Conservation (phyloP, 2,113 vertebrate species). For the Heterotis niloticus region DNA sequence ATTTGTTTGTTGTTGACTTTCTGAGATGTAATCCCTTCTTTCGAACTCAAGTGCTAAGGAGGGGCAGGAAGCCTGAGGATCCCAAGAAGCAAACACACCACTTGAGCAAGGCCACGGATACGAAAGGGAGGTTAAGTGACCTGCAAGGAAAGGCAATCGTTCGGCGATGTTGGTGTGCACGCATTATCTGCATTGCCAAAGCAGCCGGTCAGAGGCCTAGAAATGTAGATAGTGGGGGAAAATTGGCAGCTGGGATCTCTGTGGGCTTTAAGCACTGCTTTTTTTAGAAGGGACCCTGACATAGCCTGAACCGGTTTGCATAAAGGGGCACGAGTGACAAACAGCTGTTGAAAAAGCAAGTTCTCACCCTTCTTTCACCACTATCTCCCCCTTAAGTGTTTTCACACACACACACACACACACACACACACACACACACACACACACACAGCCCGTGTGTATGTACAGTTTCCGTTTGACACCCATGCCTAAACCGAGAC, state of each 20-base stretch:
- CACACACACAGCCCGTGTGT: too few species aligned
- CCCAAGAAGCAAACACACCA: constrained; percentile 44
- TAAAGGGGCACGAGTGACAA: background rate
- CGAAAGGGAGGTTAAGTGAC: constrained; percentile 42
- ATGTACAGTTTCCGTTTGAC: constrained; percentile 73
- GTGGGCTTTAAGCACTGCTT: background rate
- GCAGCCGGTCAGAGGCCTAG: background rate
- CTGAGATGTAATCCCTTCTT: constrained; percentile 57
- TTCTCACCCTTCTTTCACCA: constrained; percentile 3
- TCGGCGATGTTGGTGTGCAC: constrained; percentile 26
- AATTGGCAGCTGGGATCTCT: background rate
- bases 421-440: constrained; percentile 34
- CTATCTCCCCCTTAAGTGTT: constrained; percentile 16
- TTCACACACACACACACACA: background rate
- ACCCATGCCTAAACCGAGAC: constrained; percentile 68
- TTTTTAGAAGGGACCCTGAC: background rate
- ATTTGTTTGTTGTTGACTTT: constrained; percentile 39
- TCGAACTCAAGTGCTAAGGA: constrained; percentile 44
- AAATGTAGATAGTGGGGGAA: background rate
- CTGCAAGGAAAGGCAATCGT: constrained; percentile 27
- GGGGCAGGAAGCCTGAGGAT: constrained; percentile 30
- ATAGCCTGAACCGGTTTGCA: background rate
- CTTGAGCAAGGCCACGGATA: constrained; percentile 42
- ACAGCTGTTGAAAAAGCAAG: background rate
- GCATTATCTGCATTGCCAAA: background rate